A percentile compares a stretch with the other conserved stretches of the same genome.
Conservation (phyloP, 2,113 vertebrate genomes). For the Lophius piscatorius region DNA sequence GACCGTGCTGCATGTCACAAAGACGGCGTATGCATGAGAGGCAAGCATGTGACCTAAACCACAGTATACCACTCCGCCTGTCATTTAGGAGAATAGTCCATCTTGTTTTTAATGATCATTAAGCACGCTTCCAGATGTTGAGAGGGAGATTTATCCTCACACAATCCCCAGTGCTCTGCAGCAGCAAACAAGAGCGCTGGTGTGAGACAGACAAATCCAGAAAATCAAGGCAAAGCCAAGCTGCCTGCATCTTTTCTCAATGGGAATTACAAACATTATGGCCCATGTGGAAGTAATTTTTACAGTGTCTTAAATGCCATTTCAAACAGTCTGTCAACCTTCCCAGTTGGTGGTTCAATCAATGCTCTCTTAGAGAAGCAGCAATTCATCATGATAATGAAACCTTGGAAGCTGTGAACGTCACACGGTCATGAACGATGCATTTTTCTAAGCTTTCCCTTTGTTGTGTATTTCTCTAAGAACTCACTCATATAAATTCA, state of each 20-base stretch:
- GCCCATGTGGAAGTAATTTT: conserved; percentile 70
- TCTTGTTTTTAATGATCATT: conserved; percentile 74
- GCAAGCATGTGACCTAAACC: conserved; percentile 57
- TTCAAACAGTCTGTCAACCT: conserved; percentile 71
- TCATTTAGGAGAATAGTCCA: conserved; percentile 63
- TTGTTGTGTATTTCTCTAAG: conserved; percentile 1
- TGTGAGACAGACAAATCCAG: conserved; percentile 40
- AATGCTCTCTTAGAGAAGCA: conserved; percentile 45
- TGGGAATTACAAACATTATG: conserved; percentile 64
- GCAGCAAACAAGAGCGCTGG: conserved; percentile 48
- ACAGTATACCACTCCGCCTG: conserved; percentile 39
- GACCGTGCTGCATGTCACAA: conserved; percentile 45
- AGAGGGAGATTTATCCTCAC: conserved; percentile 57
- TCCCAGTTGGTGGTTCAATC: conserved; percentile 57
- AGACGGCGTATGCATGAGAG: conserved; percentile 36
- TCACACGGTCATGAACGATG: conserved; percentile 34
- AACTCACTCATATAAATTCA: conserved; percentile 9
- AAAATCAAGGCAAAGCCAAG: conserved; percentile 28
- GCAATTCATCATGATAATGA: conserved; percentile 61
- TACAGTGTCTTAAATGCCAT: conserved; percentile 62
- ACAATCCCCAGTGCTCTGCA: conserved; percentile 40
- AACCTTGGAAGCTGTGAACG: conserved; percentile 45
- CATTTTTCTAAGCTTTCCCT: conserved; percentile 18
- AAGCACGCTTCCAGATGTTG: conserved; percentile 78
- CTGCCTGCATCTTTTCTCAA: conserved; percentile 55